Evolutionary conservation across 2,113 vertebrate genomes (phyloP).

Genomic region (Hyla sarda): DNA sequence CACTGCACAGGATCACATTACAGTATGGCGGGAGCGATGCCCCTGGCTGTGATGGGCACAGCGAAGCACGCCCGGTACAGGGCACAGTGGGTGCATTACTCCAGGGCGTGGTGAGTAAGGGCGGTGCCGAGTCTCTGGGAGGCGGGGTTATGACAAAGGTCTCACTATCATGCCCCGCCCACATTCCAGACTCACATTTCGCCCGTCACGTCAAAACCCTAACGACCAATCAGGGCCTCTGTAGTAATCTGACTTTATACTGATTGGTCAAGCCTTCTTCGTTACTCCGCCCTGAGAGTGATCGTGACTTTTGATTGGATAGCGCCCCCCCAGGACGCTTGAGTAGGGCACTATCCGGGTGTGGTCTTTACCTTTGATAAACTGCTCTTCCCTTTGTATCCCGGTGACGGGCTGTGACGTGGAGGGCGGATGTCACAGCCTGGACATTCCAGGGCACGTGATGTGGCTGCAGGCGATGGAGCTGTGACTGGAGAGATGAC

Average conservation of each 20-base stretch:
- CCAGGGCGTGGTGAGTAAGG: background rate
- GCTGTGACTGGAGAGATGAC: background rate
- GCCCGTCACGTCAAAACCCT: background rate
- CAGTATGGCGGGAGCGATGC: no score
- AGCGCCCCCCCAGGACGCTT: background rate
- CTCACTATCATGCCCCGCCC: background rate
- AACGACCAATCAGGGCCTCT: constrained; percentile 9
- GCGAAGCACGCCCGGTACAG: no score
- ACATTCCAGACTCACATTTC: background rate
- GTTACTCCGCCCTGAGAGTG: background rate
- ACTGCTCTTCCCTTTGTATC: background rate
- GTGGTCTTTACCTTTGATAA: background rate
- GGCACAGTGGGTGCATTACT: background rate
- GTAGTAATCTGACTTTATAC: background rate
- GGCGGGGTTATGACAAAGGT: background rate
- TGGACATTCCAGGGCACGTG: background rate
- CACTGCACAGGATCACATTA: no score
- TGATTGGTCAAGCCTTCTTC: background rate
- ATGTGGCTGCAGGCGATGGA: background rate
- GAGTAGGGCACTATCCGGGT: background rate
- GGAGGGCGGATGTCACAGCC: background rate
- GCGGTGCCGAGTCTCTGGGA: background rate
- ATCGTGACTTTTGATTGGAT: background rate
- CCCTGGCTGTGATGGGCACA: no score
- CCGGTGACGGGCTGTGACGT: no score